Conservation (phyloP, 2,113 vertebrate genomes). For the Crotalus horridus region DNA sequence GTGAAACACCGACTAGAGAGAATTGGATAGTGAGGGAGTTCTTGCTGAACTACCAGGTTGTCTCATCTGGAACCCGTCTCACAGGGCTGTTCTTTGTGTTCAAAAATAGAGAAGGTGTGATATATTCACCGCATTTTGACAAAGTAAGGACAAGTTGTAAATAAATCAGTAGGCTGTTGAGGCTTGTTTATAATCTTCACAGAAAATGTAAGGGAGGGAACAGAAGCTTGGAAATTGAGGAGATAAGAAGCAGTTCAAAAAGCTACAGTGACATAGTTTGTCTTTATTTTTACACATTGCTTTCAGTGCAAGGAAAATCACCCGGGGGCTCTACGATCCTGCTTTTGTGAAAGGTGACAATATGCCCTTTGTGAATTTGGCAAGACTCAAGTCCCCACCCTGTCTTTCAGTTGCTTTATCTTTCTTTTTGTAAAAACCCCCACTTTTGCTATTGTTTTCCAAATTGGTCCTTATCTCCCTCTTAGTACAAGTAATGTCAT, state of each 20-base stretch:
- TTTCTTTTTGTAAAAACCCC: background rate
- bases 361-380: background rate
- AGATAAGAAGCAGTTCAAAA: background rate
- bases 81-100: background rate
- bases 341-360: background rate
- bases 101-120: background rate
- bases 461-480: background rate
- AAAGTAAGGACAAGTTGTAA: background rate
- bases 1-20: too few relatives aligned
- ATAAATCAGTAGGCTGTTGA: background rate
- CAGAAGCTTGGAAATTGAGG: background rate
- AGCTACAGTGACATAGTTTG: background rate
- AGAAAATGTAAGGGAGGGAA: background rate
- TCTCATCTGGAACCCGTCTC: background rate
- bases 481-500: background rate
- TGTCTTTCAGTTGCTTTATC: background rate
- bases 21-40: too few relatives aligned
- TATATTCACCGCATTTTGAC: background rate
- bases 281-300: background rate
- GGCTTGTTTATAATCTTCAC: background rate
- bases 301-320: too few relatives aligned
- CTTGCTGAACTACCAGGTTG: too few relatives aligned
- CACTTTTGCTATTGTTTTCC: background rate
- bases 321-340: too few relatives aligned
- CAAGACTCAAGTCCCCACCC: background rate